Evolutionary conservation across 1,140 invertebrate species (phyloP), one percentile per base, ranked within the genome.

Genomic region (Drosophila santomea): DNA sequence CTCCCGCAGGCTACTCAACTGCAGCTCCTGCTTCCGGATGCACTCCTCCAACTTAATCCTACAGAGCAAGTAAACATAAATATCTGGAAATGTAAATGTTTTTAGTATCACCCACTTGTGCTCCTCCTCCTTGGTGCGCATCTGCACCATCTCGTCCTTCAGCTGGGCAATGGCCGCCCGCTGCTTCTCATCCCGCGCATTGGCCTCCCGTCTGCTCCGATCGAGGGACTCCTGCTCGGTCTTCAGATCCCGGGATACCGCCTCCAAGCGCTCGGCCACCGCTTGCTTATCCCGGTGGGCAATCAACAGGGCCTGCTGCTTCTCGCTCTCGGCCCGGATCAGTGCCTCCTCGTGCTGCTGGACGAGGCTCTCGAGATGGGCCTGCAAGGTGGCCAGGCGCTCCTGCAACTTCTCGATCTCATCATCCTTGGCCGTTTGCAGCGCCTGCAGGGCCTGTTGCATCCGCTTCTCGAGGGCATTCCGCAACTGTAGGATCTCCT

Each of bases 251-350:
- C 95, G 93, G 57, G 95, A 94, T 1, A 94, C 93, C 28, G 94
- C 93, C 78, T 97, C 96, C 1, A 97, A 92, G 54, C 96, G 96
- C 78, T 97, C 96, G 50, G 95, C 93, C 3, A 97, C 84, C 0
- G 96, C 96, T 93, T 97, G 96, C 80, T 97, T 96, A 91, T 97
- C 96, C 82, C 97, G 96, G 82, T 97, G 96, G 60, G 96, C 97
- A 95, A 97, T 95, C 5, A 97, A 91, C 45, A 97, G 93, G n/a
- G 96, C 96, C 92, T 97, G 96, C 74, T 97, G 97, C 81, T 97
- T 97, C 79, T 97, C 97, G 91, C 97, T 97, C 93, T 97, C 97
- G 4, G 96, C 96, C 28, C 97, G 93, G 3, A 97, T 91, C 78
- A 97, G 93, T 1, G 96, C 95, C 92, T 97, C 97, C 81, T 97